Conservation (phyloP, 2,797 vertebrate genomes). For the Taeniopygia guttata region DNA sequence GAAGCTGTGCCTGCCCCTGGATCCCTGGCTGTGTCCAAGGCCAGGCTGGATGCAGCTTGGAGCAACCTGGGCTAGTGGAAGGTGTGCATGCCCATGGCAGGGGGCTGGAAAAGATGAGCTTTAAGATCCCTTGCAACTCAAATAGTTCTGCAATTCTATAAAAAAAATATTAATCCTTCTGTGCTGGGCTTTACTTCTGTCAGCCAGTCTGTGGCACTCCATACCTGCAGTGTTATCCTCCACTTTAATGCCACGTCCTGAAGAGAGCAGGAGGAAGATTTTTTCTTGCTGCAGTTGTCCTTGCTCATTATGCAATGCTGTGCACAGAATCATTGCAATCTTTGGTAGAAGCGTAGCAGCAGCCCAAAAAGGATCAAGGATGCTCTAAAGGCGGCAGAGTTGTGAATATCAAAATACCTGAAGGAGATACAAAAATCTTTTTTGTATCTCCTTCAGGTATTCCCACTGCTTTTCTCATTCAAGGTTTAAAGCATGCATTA, state of each 20-base stretch:
- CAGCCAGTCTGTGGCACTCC: background rate
- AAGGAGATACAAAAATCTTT: too few species aligned
- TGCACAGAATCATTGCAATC: accelerated
- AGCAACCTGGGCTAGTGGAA: accelerated
- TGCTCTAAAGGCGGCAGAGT: background rate
- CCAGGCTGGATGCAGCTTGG: accelerated
- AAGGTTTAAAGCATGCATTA: background rate
- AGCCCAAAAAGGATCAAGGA: background rate
- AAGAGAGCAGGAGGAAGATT: background rate
- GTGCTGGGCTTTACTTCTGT: background rate
- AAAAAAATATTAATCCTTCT: background rate
- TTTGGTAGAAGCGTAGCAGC: background rate
- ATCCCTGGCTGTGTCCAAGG: background rate
- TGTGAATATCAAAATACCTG: background rate
- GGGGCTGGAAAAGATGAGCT: accelerated
- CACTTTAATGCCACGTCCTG: background rate
- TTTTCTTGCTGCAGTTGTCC: background rate
- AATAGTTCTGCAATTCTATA: background rate
- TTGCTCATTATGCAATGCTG: accelerated
- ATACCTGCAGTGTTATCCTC: background rate
- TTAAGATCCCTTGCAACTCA: background rate
- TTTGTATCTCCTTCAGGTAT: background rate
- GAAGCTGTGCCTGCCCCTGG: background rate
- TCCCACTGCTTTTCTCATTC: background rate
- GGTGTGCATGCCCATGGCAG: background rate